These are phyloP conservation scores for Ruditapes philippinarum DNA, from an alignment of 1,140 invertebrate species.

Conservation along the genomic window DNA sequence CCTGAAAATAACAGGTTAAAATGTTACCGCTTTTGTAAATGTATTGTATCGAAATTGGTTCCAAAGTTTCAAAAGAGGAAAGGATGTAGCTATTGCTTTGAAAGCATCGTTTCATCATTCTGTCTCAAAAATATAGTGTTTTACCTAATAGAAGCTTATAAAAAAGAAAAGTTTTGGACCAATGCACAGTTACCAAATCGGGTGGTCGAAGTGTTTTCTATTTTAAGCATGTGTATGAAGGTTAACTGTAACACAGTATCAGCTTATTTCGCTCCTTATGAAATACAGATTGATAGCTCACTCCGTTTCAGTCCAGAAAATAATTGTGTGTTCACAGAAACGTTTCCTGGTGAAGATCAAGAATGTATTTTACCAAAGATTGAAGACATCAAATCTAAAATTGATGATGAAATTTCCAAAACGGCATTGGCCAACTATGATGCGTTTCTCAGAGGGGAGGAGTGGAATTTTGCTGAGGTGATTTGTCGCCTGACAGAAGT, in stretches of 20 bases:
- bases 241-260: not conserved
- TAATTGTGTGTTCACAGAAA: not conserved
- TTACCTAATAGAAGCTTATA: not conserved
- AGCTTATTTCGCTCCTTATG: constrained; percentile 17
- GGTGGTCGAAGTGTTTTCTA: constrained; percentile 1
- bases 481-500: constrained; percentile 1
- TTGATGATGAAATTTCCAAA: not conserved
- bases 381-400: not conserved
- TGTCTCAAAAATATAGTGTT: constrained; percentile 11
- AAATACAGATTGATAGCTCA: not conserved
- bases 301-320: not conserved
- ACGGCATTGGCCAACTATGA: not conserved
- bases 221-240: constrained; percentile 4
- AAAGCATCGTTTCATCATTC: not conserved
- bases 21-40: not conserved
- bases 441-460: not conserved
- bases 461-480: not conserved
- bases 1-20: not conserved
- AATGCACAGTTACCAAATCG: not conserved
- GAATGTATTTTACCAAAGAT: not conserved
- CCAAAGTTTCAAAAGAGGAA: not conserved
- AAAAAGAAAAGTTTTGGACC: not conserved
- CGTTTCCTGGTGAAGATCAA: too few relatives aligned
- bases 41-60: not conserved
- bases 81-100: not conserved